Evolutionary conservation across 2,113 vertebrate genomes (phyloP).

Genomic region (Cyprinodon brontotheroides): DNA sequence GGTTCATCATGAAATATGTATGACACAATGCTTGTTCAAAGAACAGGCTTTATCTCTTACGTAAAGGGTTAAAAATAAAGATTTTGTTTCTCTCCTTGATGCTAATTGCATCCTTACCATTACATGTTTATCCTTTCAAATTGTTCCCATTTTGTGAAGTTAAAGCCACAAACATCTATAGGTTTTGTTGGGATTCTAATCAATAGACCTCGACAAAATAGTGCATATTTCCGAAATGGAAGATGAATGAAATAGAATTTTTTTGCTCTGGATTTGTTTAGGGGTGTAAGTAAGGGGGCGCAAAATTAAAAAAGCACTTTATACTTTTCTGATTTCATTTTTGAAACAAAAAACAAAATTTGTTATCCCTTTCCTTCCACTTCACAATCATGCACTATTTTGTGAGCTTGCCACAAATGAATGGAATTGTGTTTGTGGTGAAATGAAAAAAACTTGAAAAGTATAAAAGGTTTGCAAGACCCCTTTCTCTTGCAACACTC

Average conservation of each 20-base stretch:
- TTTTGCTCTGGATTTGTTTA: background rate
- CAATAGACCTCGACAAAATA: background rate
- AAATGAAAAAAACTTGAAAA: background rate
- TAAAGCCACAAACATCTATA: background rate
- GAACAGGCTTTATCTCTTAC: too few relatives aligned
- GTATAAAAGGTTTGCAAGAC: background rate
- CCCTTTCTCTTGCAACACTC: background rate
- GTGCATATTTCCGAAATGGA: background rate
- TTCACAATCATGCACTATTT: background rate
- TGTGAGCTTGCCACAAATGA: too few relatives aligned
- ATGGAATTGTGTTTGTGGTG: background rate
- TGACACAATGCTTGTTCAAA: background rate
- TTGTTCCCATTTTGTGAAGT: background rate
- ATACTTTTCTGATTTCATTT: background rate
- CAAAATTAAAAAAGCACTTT: background rate
- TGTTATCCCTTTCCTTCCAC: background rate
- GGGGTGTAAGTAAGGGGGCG: too few relatives aligned
- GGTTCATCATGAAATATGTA: background rate
- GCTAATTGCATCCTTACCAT: background rate
- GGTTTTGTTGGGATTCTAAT: background rate
- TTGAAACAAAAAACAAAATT: background rate
- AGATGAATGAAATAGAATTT: background rate
- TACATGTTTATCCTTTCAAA: background rate
- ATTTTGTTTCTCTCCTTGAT: constrained; percentile 36
- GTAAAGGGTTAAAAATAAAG: background rate